These are phyloP conservation scores for Conomelus anceps DNA, from an alignment of 2,888 invertebrate species.

Conservation along the genomic window DNA sequence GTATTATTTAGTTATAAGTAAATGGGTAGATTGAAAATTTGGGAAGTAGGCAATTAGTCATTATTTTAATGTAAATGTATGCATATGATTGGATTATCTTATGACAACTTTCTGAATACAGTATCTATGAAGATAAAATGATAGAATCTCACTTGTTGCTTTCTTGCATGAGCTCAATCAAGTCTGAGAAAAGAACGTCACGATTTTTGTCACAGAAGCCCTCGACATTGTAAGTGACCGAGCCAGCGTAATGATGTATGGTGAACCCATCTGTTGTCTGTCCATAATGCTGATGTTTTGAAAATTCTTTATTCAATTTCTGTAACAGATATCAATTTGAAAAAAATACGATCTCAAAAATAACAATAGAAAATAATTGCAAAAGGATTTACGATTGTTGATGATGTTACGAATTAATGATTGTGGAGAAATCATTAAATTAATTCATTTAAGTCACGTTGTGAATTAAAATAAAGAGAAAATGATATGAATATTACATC, in stretches of 20 bases:
- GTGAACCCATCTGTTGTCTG: conserved; percentile 63
- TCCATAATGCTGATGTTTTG: conserved; percentile 50
- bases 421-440: no score
- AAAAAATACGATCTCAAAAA: not conserved
- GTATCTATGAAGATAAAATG: not conserved
- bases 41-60: not conserved
- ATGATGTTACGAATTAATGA: no score
- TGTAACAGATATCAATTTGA: not conserved
- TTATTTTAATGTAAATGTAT: not conserved
- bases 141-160: conserved; percentile 50
- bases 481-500: no score
- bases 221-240: conserved; percentile 79
- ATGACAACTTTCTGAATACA: not conserved
- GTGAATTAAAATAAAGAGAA: no score
- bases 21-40: no score
- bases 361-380: not conserved
- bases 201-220: conserved; percentile 92
- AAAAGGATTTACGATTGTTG: no score
- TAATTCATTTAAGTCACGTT: no score
- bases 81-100: not conserved
- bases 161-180: conserved; percentile 74
- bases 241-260: conserved; percentile 83
- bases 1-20: no score
- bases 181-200: conserved; percentile 79
- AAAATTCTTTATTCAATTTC: conserved; percentile 49